Conservation (phyloP, 1,140 invertebrate genomes). For the Gonatopus flavifemur region DNA sequence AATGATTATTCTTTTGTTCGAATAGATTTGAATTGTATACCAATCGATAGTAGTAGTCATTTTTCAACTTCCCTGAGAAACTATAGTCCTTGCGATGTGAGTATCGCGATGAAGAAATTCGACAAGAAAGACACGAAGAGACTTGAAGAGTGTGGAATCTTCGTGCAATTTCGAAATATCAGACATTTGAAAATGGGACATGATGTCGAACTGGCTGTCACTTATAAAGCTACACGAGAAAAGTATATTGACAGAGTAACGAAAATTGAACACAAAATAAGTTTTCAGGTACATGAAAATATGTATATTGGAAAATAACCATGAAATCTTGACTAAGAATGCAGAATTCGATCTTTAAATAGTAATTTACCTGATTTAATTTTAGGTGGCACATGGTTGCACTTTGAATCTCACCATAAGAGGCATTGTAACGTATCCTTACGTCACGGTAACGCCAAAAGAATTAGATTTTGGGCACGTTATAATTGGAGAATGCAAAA, state of each 20-base stretch:
- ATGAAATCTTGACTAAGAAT: not conserved
- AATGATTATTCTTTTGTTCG: too few relatives aligned
- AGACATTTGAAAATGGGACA: conserved; percentile 31
- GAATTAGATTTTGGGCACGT: conserved; percentile 50
- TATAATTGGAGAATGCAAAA: conserved; percentile 44
- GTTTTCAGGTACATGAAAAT: conserved; percentile 35
- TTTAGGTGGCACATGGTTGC: conserved; percentile 40
- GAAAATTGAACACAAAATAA: conserved; percentile 30
- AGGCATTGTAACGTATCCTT: conserved; percentile 47
- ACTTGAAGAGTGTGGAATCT: conserved; percentile 30
- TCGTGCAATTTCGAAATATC: conserved; percentile 32
- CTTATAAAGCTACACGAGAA: conserved; percentile 30
- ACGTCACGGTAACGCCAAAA: conserved; percentile 27
- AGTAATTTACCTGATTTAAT: conserved; percentile 5
- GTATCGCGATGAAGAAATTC: conserved; percentile 29
- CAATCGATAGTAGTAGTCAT: conserved; percentile 34
- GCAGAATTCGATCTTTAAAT: conserved; percentile 12
- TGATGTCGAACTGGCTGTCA: conserved; percentile 32
- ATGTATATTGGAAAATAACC: not conserved
- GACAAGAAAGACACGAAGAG: conserved; percentile 16
- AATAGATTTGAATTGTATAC: too few relatives aligned
- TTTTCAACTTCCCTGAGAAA: conserved; percentile 41
- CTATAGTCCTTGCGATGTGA: conserved; percentile 41
- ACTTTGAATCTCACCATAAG: conserved; percentile 45
- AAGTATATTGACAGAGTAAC: conserved; percentile 24